Base-by-base conservation (phyloP, 2,113 vertebrate species). In the Pseudorasbora parva region DNA sequence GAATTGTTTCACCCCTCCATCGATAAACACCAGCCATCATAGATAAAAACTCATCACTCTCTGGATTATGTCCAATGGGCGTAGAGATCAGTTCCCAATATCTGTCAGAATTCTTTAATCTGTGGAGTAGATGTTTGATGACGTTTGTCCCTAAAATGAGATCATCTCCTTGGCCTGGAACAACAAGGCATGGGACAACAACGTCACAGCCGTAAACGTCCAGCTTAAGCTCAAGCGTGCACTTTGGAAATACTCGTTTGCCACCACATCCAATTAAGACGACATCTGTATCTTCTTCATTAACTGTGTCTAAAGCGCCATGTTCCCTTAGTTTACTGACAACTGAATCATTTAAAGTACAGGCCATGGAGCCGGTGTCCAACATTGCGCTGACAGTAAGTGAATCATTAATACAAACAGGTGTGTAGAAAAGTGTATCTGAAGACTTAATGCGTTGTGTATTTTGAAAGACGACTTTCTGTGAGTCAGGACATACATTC, bases 381-480 rank as follows among this genome's bases (percentile, higher is more conserved):
- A 86, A 64, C 78, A 86, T 81, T 21, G 78, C 84, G 10, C n/a
- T 69, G 8, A 86, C 60, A 33, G 84, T 78, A 3, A 43, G 7
- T 7, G 19, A 57, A 15, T 76, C 73, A 82, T 72, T 74, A 66
- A 86, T 77, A 64, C 49, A n/a, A 47, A 86, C 82, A 43, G 64
- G 64, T 27, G 85, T 86, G 71, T 88, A 85, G 59, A 88, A 86
- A 41, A 88, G 64, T 54, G 57, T 82, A 69, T 88, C 33, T 25
- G 60, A 79, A 21, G 51, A n/a, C 5, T 23, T 8, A 43, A 86
- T 14, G 47, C 14, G 45, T 62, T 82, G 60, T 30, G 59, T 85
- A 37, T 75, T 86, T 30, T 88, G 82, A 74, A 80, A 14, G 11
- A 85, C 69, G 8, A 86, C 64, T 43, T 51, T 81, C 8, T 14